Evolutionary conservation across 2,797 vertebrate species (phyloP).

Genomic region (Strix occidentalis): DNA sequence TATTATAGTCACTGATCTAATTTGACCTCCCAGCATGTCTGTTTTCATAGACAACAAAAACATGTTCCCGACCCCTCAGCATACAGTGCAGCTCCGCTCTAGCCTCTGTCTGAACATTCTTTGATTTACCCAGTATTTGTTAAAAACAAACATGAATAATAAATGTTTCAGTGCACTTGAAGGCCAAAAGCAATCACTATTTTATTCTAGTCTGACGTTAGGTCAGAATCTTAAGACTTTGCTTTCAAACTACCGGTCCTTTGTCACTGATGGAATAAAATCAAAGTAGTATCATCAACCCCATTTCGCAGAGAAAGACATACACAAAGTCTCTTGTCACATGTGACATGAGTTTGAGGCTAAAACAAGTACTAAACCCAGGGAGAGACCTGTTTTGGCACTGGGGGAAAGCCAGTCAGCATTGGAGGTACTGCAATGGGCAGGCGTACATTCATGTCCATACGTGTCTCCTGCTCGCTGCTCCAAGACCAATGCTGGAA

Average conservation of each 20-base stretch:
- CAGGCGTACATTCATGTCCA: rapidly evolving
- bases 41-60: constrained; percentile 16
- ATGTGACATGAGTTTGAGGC: background rate
- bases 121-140: constrained; percentile 20
- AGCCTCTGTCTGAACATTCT: background rate
- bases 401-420: background rate
- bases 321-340: background rate
- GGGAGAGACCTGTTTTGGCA: background rate
- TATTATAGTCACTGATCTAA: constrained; percentile 35
- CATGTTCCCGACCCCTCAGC: background rate
- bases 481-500: background rate
- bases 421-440: rapidly evolving
- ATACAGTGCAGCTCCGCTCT: background rate
- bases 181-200: background rate
- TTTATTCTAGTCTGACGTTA: background rate
- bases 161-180: background rate
- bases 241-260: background rate
- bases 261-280: background rate
- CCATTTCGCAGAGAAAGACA: background rate
- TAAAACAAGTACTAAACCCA: background rate
- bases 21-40: background rate
- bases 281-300: background rate
- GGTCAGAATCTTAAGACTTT: background rate
- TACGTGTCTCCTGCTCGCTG: rapidly evolving
- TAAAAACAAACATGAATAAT: constrained; percentile 46